Base-by-base conservation (phyloP, 1,140 invertebrate genomes). In the Glomeris maerens region DNA sequence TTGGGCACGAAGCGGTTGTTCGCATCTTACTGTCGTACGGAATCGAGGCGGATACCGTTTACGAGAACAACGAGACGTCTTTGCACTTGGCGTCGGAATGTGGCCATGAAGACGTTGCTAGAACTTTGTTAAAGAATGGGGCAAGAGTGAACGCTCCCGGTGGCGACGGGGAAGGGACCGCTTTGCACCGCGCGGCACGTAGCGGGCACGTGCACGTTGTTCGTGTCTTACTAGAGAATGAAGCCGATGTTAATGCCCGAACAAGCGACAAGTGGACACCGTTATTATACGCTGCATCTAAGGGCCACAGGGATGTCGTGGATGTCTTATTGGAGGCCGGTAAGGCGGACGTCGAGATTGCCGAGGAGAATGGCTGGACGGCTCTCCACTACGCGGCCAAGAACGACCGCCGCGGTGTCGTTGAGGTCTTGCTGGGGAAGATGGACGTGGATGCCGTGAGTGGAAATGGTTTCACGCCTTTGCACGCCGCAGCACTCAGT, bases 401-500 rank as follows among this genome's bases (percentile, higher is more conserved):
- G 31, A 17, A 36, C 10, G 31, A 17, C 17, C 17, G 17, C 31
- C 17, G 10, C 10, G 31, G 17, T 17, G 31, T 36, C 10, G 31
- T 36, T 36, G 17, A 13, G 17, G 31, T 17, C 10, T 17, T 36
- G 10, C 31, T 36, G 10, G 31, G 17, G 10, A 36, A 36, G 17
- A 17, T 10, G 31, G 31, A 10, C 31, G 17, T 36, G 10, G 31
- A 13, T 10, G 31, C 10, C 31, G 17, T 10, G 10, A 10, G 17
- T 36, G 10, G 10, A 17, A 36, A 36, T 20, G 47, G 54, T 25
- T 52, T 49, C 20, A 57, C 61, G 4, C 54, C 59, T 5, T 48
- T 62, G 17, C 59, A 60, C 46, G 41, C 56, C 7, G 54, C 59
- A 26, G 52, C 54, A 20, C 70, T 76, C 58, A 67, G 42, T n/a